A percentile compares a stretch with the other conserved stretches of the same genome.
These are phyloP conservation scores for Zaprionus inermis DNA, from an alignment of 1,140 invertebrate species.

Conservation along the genomic window DNA sequence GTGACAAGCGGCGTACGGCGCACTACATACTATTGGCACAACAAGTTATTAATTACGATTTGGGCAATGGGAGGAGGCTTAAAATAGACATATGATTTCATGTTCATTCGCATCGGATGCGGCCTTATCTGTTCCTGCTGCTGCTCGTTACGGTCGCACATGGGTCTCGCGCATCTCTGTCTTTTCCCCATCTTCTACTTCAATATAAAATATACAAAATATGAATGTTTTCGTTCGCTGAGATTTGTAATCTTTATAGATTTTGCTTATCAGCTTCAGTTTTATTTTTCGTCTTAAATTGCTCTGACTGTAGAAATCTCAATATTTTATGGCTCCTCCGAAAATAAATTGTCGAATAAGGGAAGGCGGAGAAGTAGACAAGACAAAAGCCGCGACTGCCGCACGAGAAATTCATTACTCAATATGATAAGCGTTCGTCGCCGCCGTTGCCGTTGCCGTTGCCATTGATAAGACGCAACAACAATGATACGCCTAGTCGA, in stretches of 20 bases:
- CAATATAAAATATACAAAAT: conserved; percentile 14
- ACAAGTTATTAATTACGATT: conserved; percentile 70
- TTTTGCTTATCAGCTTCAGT: conserved; percentile 30
- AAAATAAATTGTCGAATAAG: conserved; percentile 27
- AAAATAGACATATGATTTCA: conserved; percentile 63
- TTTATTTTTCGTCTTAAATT: conserved; percentile 13
- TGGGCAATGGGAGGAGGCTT: conserved; percentile 25
- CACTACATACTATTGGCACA: conserved; percentile 64
- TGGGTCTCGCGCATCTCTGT: background rate
- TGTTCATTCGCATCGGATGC: conserved; percentile 24
- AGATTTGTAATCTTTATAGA: conserved; percentile 50
- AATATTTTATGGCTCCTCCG: conserved; percentile 52
- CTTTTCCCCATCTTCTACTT: background rate
- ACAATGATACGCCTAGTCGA: conserved; percentile 23
- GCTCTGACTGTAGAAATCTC: conserved; percentile 29
- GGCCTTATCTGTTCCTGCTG: conserved; percentile 49
- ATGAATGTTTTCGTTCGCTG: conserved; percentile 24
- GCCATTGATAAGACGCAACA: conserved; percentile 53
- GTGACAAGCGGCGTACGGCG: conserved; percentile 33
- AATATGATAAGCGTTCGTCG: conserved; percentile 38
- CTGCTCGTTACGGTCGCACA: conserved; percentile 58
- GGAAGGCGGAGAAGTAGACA: background rate
- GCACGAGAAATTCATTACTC: conserved; percentile 50
- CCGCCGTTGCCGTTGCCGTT: background rate
- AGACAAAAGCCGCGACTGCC: conserved; percentile 20